Evolutionary conservation across 2,113 vertebrate species (phyloP).

Genomic region (Panthera leo): DNA sequence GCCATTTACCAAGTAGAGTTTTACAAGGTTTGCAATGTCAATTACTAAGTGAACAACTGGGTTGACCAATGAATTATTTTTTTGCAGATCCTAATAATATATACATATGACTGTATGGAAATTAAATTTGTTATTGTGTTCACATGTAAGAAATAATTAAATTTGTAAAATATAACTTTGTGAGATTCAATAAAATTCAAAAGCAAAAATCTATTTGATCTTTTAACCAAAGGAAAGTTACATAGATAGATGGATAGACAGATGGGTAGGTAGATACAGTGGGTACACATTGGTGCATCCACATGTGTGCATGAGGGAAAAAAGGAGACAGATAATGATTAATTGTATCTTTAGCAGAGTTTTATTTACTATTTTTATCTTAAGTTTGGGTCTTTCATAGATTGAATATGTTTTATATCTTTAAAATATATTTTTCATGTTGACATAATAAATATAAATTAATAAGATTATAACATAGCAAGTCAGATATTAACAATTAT

Average conservation of each 20-base stretch:
- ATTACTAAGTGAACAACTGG: not conserved
- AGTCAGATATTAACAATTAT: not conserved
- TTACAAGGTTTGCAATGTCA: not conserved
- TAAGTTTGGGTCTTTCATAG: not conserved
- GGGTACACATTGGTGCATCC: not conserved
- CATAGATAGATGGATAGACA: not conserved
- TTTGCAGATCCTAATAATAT: not conserved
- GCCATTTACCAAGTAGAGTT: not conserved
- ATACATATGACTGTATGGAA: not conserved
- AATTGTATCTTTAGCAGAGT: not conserved
- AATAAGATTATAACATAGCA: not conserved
- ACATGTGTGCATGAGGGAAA: rapidly evolving
- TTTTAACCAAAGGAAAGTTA: not conserved
- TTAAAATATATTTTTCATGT: not conserved
- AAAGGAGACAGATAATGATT: not conserved
- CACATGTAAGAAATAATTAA: not conserved
- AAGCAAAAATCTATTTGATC: not conserved
- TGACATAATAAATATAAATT: not conserved
- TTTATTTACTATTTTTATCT: not conserved
- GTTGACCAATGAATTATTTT: not conserved
- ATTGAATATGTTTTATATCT: not conserved
- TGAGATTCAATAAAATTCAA: not conserved
- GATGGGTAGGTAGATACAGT: not conserved
- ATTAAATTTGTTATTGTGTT: not conserved
- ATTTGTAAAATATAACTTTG: not conserved